These are phyloP conservation scores for Tragelaphus imberbis DNA, from an alignment of 2,113 vertebrate species.

Conservation along the genomic window DNA sequence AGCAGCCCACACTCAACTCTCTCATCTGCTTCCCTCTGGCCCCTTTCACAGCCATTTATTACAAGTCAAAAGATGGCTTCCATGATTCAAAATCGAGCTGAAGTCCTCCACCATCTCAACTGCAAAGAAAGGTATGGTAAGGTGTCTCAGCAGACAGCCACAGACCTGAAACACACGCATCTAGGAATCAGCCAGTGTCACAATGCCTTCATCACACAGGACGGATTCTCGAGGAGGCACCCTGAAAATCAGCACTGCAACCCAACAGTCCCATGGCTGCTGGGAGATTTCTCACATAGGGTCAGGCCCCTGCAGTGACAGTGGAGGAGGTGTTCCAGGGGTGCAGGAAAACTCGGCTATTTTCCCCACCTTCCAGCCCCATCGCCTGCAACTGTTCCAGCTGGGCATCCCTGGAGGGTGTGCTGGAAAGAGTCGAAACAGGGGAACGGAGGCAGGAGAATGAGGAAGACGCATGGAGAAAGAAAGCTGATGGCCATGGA, in stretches of 20 bases:
- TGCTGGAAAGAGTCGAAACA: rapidly evolving
- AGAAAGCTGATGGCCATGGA: no score
- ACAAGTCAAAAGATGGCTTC: background rate
- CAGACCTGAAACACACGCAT: background rate
- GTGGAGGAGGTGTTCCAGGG: background rate
- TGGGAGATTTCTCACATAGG: background rate
- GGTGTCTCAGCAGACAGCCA: background rate
- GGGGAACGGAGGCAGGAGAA: background rate
- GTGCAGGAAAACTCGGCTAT: background rate
- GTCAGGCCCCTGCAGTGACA: background rate
- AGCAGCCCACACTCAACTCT: background rate
- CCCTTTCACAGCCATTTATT: background rate
- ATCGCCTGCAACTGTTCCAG: background rate
- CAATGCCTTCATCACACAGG: background rate
- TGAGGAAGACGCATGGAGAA: rapidly evolving
- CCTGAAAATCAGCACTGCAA: background rate
- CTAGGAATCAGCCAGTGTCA: background rate
- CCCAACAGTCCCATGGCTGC: background rate
- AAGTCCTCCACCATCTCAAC: slow-evolving; percentile 2
- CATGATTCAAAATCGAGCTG: background rate
- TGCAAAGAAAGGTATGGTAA: slow-evolving; percentile 24
- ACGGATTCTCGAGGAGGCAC: background rate
- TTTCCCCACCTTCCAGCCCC: background rate
- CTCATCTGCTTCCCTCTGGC: background rate
- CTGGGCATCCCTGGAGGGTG: rapidly evolving